Evolutionary conservation across 1,140 invertebrate species (phyloP), one percentile per base, ranked within the genome.

Genomic region (Acromyrmex heyeri): DNA sequence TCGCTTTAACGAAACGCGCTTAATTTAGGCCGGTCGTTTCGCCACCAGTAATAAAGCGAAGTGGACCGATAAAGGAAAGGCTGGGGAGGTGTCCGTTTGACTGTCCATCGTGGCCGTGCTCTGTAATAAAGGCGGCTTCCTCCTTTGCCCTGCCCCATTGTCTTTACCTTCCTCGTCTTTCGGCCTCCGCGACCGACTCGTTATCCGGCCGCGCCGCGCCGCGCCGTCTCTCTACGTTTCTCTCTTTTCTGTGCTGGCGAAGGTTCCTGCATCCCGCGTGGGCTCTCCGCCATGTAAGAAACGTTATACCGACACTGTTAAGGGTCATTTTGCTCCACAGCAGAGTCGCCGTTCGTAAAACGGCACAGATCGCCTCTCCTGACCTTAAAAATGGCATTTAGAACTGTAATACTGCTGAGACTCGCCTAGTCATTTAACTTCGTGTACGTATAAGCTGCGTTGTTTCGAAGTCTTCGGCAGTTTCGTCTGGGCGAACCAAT

Each of bases 121-220:
- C 92, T 92, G 88, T 93, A 93, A 93, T 93, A 93, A 93, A 92
- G 90, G 91, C 91, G 91, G 92, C 90, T 85, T 89, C 85, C 82
- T 91, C 72, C 78, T 89, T 90, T 91, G 79, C 90, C 72, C 53
- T 86, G 77, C 87, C 69, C 86, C 79, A 91, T 91, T 91, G 89
- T 92, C 89, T 91, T 86, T 65, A 69, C 62, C 65, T 18, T 53
- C 82, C 55, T n/a, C 53, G 57, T 72, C 44, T 82, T 67, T 61
- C 67, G 79, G 61, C 27, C 61, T 64, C 55, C 65, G 77, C 65
- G 86, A 90, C 86, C 38, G 82, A 90, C 89, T 90, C 88, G 90
- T 91, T 91, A 90, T 82, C 88, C 88, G 65, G 59, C 85, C 86
- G 81, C 64, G 67, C 62, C 53, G 55, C 18, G 53, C 70, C 3